Evolutionary conservation across 1,140 invertebrate species (phyloP), one percentile per base, ranked within the genome.

Genomic region (Ips nitidus): DNA sequence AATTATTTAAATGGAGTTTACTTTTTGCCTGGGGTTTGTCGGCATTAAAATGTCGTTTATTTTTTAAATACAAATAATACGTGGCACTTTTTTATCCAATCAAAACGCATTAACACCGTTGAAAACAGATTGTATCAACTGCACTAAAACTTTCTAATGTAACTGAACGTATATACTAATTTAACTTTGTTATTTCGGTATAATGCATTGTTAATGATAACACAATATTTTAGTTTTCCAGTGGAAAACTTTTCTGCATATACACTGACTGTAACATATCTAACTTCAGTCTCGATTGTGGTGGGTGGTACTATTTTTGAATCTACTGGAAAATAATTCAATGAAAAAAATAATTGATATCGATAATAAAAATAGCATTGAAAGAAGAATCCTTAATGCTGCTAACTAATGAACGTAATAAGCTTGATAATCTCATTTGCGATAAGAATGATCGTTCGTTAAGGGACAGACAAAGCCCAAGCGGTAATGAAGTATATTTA

Each of bases 1-100:
- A 63, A 69, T 56, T 69, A 69, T 69, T 69, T 69, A 69, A 69
- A 69, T 69, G 50, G 60, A 39, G 67, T 69, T 69, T 69, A 53
- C 67, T 45, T 69, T 69, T 62, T 60, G 36, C 52, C 52, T n/a
- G 52, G 53, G 36, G 47, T 39, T 41, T 65, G 52, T 65, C 40
- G n/a, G 37, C 41, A 65, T 61, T 47, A 61, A 61, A 61, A 61
- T 41, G 5, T 4, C 59, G 43, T 50, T 45, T 64, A 64, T 53
- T 64, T 64, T 57, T 59, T 66, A 58, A 58, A 66, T 4, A 22
- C 2, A 66, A 66, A 66, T 66, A 50, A 47, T 66, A 66, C n/a
- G 3, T 4, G 3, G 6, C 41, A 45, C 40, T 60, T 60, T 47
- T 47, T n/a, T 5, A 47, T 5, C n/a, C 45, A 47, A n/a, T 5